These are phyloP conservation scores for Luperina nickerlii DNA, from an alignment of 2,888 invertebrate species.

Conservation along the genomic window DNA sequence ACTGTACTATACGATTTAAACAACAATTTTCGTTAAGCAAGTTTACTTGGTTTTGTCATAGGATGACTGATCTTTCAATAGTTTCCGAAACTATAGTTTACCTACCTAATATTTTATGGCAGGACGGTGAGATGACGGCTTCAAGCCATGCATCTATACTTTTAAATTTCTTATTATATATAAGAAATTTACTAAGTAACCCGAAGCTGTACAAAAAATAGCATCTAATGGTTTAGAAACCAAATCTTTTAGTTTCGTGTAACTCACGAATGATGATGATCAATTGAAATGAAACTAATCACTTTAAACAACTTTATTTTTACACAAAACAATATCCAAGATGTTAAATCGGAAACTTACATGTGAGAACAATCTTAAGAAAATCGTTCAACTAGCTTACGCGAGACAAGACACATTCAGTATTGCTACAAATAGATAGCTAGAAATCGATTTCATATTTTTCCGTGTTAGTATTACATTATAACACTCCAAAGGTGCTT, in stretches of 20 bases:
- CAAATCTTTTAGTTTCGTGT: too few species aligned
- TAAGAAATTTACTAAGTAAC: background rate
- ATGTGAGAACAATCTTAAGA: background rate
- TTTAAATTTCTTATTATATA: too few species aligned
- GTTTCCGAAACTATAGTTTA: background rate
- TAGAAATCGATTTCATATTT: background rate
- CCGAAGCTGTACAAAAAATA: background rate
- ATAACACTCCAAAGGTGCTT: slow-evolving; percentile 1
- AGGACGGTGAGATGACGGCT: background rate
- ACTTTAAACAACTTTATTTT: slow-evolving; percentile 12
- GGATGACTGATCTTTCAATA: background rate
- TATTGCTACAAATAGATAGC: background rate
- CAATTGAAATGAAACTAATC: slow-evolving; percentile 10
- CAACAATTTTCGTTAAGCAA: background rate
- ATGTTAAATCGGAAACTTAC: slow-evolving; percentile 5
- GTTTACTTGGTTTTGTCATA: background rate
- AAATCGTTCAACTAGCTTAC: background rate
- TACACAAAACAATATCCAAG: background rate
- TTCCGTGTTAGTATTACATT: background rate
- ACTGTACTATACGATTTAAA: background rate
- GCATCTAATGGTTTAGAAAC: background rate
- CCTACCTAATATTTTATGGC: background rate
- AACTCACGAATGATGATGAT: background rate
- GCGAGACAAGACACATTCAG: background rate
- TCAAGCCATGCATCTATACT: background rate